Conservation (phyloP, 2,888 invertebrate species). For the Mesopsocus fuscifrons region DNA sequence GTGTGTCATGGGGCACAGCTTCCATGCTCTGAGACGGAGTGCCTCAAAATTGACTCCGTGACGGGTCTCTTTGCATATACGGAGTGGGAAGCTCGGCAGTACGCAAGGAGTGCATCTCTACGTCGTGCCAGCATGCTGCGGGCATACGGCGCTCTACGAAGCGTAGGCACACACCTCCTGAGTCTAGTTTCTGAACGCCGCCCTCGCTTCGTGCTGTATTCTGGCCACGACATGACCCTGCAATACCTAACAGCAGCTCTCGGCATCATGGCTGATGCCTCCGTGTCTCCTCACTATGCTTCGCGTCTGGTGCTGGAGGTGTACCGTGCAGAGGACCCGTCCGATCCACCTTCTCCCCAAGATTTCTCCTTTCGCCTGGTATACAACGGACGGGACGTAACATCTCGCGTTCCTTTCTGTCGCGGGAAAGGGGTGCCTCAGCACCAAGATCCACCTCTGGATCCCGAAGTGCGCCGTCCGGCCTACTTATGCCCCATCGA, state of each 20-base stretch:
- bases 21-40: slow-evolving; percentile 47
- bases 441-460: slow-evolving; percentile 15
- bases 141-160: slow-evolving; percentile 66
- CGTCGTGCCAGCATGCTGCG: slow-evolving; percentile 46
- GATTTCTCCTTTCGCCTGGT: slow-evolving; percentile 67
- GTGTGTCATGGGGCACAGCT: slow-evolving; percentile 66
- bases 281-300: slow-evolving; percentile 62
- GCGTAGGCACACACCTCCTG: slow-evolving; percentile 63
- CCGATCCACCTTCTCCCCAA: slow-evolving; percentile 28
- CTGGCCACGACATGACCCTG: slow-evolving; percentile 83
- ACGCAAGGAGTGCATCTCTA: slow-evolving; percentile 39
- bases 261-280: slow-evolving; percentile 40
- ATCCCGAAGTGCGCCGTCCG: slow-evolving; percentile 25
- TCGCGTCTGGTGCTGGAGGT: slow-evolving; percentile 76
- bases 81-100: slow-evolving; percentile 54
- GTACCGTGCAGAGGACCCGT: slow-evolving; percentile 36
- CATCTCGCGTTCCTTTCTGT: slow-evolving; percentile 64
- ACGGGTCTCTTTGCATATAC: slow-evolving; percentile 62
- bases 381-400: slow-evolving; percentile 73
- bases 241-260: slow-evolving; percentile 65
- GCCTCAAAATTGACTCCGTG: slow-evolving; percentile 51
- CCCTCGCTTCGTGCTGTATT: slow-evolving; percentile 60
- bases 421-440: slow-evolving; percentile 22
- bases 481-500: slow-evolving; percentile 66
- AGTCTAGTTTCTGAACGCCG: slow-evolving; percentile 58